These are phyloP conservation scores for Orchesella flavescens DNA, from an alignment of 2,888 invertebrate species.

Conservation along the genomic window DNA sequence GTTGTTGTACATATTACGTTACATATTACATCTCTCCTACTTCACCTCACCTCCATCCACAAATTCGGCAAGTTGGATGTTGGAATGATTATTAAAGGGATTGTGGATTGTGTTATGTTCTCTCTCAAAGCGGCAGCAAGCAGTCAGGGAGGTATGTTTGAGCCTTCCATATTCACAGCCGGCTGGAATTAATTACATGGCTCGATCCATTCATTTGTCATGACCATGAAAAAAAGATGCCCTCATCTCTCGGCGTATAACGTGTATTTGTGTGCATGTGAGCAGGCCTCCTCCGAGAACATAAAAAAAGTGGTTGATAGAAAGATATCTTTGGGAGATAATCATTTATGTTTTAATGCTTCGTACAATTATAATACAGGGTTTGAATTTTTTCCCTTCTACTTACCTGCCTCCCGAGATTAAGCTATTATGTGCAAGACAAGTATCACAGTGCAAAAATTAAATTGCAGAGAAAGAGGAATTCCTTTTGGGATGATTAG, in stretches of 20 bases:
- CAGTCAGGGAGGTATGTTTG: conserved; percentile 63
- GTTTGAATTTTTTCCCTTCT: not conserved
- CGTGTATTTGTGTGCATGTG: not conserved
- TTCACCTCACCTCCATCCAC: not conserved
- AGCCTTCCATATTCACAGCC: conserved; percentile 71
- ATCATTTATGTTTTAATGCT: conserved; percentile 31
- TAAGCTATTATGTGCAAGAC: conserved; percentile 22
- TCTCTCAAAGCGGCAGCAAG: conserved; percentile 15
- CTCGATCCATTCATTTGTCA: conserved; percentile 72
- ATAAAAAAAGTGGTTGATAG: not conserved
- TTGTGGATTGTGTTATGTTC: not conserved
- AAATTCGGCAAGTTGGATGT: conserved; percentile 20
- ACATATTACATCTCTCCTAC: not conserved
- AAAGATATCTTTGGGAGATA: conserved; percentile 10
- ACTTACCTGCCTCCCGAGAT: not conserved
- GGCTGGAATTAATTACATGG: conserved; percentile 72
- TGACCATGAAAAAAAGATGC: conserved; percentile 59
- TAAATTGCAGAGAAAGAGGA: too few relatives aligned
- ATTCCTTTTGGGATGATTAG: too few relatives aligned
- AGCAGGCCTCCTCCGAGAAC: not conserved
- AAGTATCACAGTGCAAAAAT: too few relatives aligned
- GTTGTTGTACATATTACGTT: not conserved
- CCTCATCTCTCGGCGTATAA: not conserved
- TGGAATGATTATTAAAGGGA: conserved; percentile 34
- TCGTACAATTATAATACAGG: not conserved